Evolutionary conservation across 2,797 vertebrate genomes (phyloP), one percentile per base, ranked within the genome.

Genomic region (Strix occidentalis): DNA sequence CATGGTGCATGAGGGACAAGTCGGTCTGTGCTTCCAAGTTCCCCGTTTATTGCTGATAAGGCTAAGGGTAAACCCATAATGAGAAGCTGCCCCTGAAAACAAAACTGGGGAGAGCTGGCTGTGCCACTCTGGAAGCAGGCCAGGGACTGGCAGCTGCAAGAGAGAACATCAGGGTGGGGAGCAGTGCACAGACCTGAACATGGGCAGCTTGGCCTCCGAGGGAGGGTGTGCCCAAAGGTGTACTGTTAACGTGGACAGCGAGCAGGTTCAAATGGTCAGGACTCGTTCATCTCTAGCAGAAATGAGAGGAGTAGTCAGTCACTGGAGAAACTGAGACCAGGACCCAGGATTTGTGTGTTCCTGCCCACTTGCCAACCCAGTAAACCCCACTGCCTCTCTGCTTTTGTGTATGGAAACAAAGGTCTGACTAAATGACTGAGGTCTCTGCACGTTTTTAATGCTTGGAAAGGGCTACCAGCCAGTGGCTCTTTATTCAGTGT

Each of bases 201-300:
- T 18, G 23, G 45, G 12, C 46, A 46, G 45, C 21, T 58, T 48
- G 33, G 29, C 45, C 80, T 39, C 45, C 0, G 1, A 65, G 45
- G 31, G 24, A 56, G 13, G 3, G 8, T 53, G 51, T 2, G 6
- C 45, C 20, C 26, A 5, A 15, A 51, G 48, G 28, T 28, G 41
- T 19, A 0, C 37, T 5, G 2, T 16, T 15, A 41, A 1, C 16
- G 2, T 5, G n/a, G 37, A 11, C 11, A 33, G 18, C 26, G 39
- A 51, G 39, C 33, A 37, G 23, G 51, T 20, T 89, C 20, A 13
- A 4, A 11, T 11, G 25, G 50, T 51, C 0, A 0, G 1, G 9
- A 16, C 13, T 45, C 5, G 3, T 10, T 56, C 26, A 7, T 33
- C 31, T 71, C 64, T n/a, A 37, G 29, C 31, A 72, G 51, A 68